A percentile compares a stretch with the other conserved stretches of the same genome.
phyloP scores from a whole-genome alignment of 2,797 vertebrate species.

The Falco rusticolus region DNA sequence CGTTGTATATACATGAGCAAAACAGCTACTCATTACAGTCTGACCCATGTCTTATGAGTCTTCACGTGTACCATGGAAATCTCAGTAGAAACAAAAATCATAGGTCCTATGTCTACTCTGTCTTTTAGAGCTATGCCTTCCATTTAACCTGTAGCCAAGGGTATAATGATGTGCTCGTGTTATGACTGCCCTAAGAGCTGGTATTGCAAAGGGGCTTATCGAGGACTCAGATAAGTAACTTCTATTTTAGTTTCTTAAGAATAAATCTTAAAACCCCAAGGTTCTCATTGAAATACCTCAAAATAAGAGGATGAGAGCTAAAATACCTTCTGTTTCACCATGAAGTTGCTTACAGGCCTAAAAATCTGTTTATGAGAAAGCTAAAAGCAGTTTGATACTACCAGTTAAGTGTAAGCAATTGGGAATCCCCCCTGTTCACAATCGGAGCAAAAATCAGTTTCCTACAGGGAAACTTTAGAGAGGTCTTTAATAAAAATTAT shows the following conservation, averaged over 20 bases:
- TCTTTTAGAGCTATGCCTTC: not conserved
- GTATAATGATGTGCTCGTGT: not conserved
- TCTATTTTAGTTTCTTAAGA: not conserved
- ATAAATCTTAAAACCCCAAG: not conserved
- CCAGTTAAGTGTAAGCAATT: not conserved
- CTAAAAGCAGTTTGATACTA: not conserved
- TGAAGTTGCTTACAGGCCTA: not conserved
- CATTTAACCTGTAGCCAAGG: not conserved
- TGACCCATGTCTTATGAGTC: not conserved
- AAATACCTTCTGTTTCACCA: not conserved
- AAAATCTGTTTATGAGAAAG: not conserved
- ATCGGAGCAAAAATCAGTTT: not conserved
- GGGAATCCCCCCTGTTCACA: not conserved
- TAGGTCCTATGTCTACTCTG: not conserved
- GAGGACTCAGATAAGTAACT: not conserved
- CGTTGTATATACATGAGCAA: not conserved
- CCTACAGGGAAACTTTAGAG: not conserved
- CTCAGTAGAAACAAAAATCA: not conserved
- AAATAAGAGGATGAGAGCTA: not conserved
- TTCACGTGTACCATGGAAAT: not conserved
- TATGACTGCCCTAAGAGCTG: not conserved
- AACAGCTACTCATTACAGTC: not conserved
- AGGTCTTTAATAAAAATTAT: not conserved
- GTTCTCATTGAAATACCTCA: not conserved
- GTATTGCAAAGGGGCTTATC: not conserved